Conservation (phyloP, 2,797 vertebrate species). For the Manis javanica region DNA sequence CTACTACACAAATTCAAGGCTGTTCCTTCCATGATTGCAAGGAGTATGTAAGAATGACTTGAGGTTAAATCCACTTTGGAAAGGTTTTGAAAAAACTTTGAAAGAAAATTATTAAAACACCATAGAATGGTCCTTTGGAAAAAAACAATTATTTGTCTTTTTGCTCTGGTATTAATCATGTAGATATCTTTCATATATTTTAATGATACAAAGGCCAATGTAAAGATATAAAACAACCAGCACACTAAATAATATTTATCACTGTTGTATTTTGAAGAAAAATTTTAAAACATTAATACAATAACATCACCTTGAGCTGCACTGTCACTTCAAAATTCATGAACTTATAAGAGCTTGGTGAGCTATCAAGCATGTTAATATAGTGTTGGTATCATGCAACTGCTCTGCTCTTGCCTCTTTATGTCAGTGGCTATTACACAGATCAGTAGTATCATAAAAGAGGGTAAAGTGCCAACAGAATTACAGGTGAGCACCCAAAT, state of each 20-base stretch:
- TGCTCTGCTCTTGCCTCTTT: slow-evolving; percentile 33
- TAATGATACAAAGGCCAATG: background rate
- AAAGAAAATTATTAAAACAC: slow-evolving; percentile 64
- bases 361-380: slow-evolving; percentile 2
- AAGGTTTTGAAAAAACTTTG: background rate
- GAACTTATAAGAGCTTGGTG: slow-evolving; percentile 1
- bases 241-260: background rate
- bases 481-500: slow-evolving; percentile 22
- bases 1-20: background rate
- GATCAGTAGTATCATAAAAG: background rate
- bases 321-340: slow-evolving; percentile 38
- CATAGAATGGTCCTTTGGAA: background rate
- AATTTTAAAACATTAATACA: slow-evolving; percentile 58
- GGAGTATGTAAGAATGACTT: background rate
- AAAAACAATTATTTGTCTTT: slow-evolving; percentile 44
- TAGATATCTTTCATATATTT: background rate
- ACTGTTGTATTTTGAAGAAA: slow-evolving; percentile 18
- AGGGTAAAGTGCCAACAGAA: slow-evolving; percentile 38
- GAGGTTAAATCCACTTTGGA: slow-evolving; percentile 24
- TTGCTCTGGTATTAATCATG: background rate
- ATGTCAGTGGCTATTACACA: slow-evolving; percentile 5
- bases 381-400: slow-evolving; percentile 14
- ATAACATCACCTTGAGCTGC: background rate
- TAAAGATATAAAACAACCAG: slow-evolving; percentile 40
- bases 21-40: slow-evolving; percentile 14